A percentile compares a stretch with the other conserved stretches of the same genome.
phyloP scores from a whole-genome alignment of 1,140 invertebrate species.

The Tetragnatha versicolor region DNA sequence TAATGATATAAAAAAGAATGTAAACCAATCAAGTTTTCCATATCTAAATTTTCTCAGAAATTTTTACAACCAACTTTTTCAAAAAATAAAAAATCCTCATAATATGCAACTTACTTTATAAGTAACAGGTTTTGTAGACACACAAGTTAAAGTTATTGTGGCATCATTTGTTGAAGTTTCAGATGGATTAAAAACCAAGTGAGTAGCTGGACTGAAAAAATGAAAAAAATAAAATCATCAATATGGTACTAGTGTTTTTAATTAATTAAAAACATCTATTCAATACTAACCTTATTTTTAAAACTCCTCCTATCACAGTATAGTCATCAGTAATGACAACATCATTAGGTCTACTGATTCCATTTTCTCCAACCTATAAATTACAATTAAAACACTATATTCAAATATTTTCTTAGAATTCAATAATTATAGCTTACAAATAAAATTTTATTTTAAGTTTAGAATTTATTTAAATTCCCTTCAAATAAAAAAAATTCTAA shows the following conservation, averaged over 20 bases:
- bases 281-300: constrained; percentile 38
- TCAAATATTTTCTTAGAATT: neutral
- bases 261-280: neutral
- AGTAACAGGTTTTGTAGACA: constrained; percentile 33
- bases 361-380: constrained; percentile 23
- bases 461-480: neutral
- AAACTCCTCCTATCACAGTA: constrained; percentile 32
- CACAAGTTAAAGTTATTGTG: constrained; percentile 18
- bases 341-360: constrained; percentile 6
- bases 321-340: constrained; percentile 52
- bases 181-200: constrained; percentile 8
- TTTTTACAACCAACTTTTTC: neutral
- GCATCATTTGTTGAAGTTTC: constrained; percentile 24
- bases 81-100: neutral
- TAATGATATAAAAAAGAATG: too few species aligned
- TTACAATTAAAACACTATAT: constrained; percentile 2
- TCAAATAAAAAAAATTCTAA: too few species aligned
- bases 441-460: neutral
- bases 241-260: neutral
- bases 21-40: too few species aligned
- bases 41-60: neutral
- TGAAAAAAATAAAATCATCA: neutral
- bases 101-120: constrained; percentile 35
- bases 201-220: constrained; percentile 33
- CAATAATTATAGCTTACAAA: neutral